Evolutionary conservation across 1,140 invertebrate species (phyloP), one percentile per base, ranked within the genome.

Genomic region (Sitophilus oryzae): DNA sequence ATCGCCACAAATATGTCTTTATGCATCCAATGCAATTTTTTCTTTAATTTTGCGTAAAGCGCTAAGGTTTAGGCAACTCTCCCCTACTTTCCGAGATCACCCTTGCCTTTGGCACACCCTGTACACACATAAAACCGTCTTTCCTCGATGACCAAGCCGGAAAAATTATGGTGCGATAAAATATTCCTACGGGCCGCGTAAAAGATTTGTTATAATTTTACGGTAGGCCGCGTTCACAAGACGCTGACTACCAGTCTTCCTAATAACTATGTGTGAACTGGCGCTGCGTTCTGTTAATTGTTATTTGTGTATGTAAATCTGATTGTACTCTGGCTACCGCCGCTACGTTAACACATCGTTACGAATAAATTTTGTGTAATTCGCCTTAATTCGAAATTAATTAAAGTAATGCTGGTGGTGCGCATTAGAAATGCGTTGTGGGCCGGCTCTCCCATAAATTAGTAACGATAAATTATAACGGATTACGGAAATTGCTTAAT

Each of bases 241-340:
- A 35, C 25, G 16, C 23, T 6, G 23, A 34, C 45, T 47, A 47
- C 45, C 11, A 30, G 45, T 47, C 11, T 47, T 47, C 16, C 15
- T 16, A 47, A 47, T 25, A 34, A 44, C 42, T 22, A 44, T 25
- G 45, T 47, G 45, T 47, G 45, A 47, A 47, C 45, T 45, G 21
- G 30, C 22, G 14, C 6, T 15, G 11, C 18, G 18, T 34, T 47
- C 14, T 30, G 5, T 30, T 47, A 30, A 47, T 47, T 47, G 23
- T 21, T 47, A 35, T 47, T 34, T 47, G 45, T 47, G 30, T 35
- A 47, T 47, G 45, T 16, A 47, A 47, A 47, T 47, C 15, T 35
- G 15, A 35, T 47, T 47, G 10, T 20, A 16, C 18, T 10, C n/a
- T n/a, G n/a, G n/a, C n/a, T n/a, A n/a, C n/a, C n/a, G n/a, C n/a